A percentile compares a stretch with the other conserved stretches of the same genome.
phyloP scores from a whole-genome alignment of 2,113 vertebrate genomes.

The Engraulis encrasicolus region DNA sequence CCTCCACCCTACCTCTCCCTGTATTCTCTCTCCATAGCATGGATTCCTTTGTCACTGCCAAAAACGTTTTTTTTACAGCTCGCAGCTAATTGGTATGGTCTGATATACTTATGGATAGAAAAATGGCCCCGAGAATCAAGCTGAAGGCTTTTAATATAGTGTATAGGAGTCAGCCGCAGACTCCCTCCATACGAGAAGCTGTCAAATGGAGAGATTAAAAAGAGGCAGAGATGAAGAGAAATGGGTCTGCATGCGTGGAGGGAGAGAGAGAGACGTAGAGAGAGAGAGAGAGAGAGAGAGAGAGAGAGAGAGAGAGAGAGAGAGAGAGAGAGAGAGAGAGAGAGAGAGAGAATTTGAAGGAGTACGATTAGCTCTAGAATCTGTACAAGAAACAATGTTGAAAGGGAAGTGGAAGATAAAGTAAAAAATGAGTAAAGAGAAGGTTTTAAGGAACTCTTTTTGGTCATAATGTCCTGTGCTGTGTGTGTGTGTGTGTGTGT shows the following conservation, averaged over 20 bases:
- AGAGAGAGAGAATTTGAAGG: not conserved
- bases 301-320: not conserved
- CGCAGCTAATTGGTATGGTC: not conserved
- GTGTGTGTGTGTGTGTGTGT: too few species aligned
- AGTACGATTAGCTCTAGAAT: too few species aligned
- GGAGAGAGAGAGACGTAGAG: not conserved
- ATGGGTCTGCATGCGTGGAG: not conserved
- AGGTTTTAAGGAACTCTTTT: too few species aligned
- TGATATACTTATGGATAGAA: not conserved
- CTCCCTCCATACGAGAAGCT: not conserved
- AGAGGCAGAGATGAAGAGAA: not conserved
- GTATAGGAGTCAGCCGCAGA: not conserved
- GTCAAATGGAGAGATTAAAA: not conserved
- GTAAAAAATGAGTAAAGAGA: too few species aligned
- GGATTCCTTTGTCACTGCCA: not conserved
- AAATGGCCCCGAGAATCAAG: not conserved
- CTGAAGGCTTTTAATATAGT: not conserved
- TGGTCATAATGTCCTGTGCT: too few species aligned
- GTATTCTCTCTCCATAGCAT: too few species aligned
- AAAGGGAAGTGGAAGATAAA: too few species aligned
- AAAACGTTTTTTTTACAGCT: not conserved
- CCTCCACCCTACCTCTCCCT: too few species aligned
- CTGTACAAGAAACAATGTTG: too few species aligned
- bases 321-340: not conserved
- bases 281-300: not conserved